A percentile compares a stretch with the other conserved stretches of the same genome.
Conservation (phyloP, 2,113 vertebrate genomes). For the Rattus rattus region DNA sequence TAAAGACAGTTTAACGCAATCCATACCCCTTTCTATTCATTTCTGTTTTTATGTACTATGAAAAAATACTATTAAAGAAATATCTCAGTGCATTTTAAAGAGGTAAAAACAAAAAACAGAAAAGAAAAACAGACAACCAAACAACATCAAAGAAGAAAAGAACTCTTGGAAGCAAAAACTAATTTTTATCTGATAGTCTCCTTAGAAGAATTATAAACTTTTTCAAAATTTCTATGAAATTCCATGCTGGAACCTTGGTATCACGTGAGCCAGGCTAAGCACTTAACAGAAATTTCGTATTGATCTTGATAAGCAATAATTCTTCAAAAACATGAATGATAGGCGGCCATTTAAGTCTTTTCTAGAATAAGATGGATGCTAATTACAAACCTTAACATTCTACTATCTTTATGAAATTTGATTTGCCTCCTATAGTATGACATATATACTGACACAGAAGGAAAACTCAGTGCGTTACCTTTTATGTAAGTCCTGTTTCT, state of each 20-base stretch:
- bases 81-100: slow-evolving; percentile 33
- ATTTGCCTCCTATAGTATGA: background rate
- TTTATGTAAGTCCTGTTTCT: slow-evolving; percentile 19
- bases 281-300: slow-evolving; percentile 32
- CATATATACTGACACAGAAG: background rate
- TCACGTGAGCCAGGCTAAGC: slow-evolving; percentile 34
- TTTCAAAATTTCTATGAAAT: slow-evolving; percentile 53
- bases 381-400: slow-evolving; percentile 13
- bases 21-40: slow-evolving; percentile 39
- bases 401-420: slow-evolving; percentile 48
- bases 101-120: slow-evolving; percentile 15
- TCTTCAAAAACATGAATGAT: background rate
- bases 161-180: slow-evolving; percentile 34
- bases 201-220: slow-evolving; percentile 36
- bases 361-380: background rate
- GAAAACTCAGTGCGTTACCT: slow-evolving; percentile 1
- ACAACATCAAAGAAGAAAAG: background rate
- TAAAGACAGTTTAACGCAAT: slow-evolving; percentile 27
- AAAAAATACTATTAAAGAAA: slow-evolving; percentile 58
- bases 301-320: background rate
- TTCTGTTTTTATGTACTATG: slow-evolving; percentile 53
- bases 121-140: background rate
- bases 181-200: slow-evolving; percentile 41
- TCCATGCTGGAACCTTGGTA: slow-evolving; percentile 7
- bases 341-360: slow-evolving; percentile 20